Evolutionary conservation across 1,140 invertebrate genomes (phyloP), one percentile per base, ranked within the genome.

Genomic region (Helicoverpa armigera): DNA sequence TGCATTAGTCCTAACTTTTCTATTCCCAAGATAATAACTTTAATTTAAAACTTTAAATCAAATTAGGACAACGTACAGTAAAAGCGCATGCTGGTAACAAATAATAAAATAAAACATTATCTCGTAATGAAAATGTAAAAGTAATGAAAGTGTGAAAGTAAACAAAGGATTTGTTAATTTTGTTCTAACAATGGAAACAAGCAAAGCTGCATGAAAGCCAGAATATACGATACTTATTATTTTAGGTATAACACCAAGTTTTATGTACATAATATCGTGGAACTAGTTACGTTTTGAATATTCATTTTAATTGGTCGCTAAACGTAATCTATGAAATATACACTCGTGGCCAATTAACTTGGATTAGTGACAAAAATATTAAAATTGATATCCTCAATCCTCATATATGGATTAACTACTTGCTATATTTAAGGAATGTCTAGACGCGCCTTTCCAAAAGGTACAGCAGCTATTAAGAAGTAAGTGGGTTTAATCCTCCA

Each of bases 131-230:
- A 73, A 73, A 73, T 58, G 54, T 73, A 56, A 73, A 73, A 73
- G 70, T 65, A 77, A 77, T 77, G 74, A 65, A 77, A 63, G 60
- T 53, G 50, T 50, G 48, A 31, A 29, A n/a, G 58, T 77, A 77
- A 53, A 65, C 60, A 77, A 77, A 77, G 58, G 56, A 53, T 50
- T 60, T 77, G 60, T 77, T 77, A 77, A 75, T 77, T 65, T 63
- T 29, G 23, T 77, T 35, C 60, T 18, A 65, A 77, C 75, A 77
- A 67, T 77, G 48, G 50, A 10, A 77, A 53, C 61, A 50, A 18
- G 23, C 51, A 50, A 11, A 77, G 65, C 35, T 23, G 31, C 50
- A 29, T 77, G 67, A 77, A 77, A 54, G 61, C 29, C 18, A 35
- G 50, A 63, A 67, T 43, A 51, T 51, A 43, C 56, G 56, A 48